phyloP scores from a whole-genome alignment of 2,797 vertebrate genomes.

The Peromyscus eremicus region DNA sequence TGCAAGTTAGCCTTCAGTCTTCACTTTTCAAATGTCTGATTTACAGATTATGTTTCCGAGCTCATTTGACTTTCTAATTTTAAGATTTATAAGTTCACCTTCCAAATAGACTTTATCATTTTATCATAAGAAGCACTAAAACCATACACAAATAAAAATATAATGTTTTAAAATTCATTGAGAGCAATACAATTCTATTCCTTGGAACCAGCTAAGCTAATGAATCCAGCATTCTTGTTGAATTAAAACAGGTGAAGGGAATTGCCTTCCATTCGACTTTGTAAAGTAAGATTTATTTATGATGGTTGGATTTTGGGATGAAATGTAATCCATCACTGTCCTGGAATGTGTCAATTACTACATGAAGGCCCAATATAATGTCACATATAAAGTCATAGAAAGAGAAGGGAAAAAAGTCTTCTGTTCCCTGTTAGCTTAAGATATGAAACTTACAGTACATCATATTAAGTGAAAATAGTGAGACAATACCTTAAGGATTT shows the following conservation, averaged over 20 bases:
- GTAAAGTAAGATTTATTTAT: not conserved
- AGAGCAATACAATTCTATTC: not conserved
- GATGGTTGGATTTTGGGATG: not conserved
- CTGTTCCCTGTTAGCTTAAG: not conserved
- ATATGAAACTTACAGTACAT: not conserved
- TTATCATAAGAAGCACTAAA: not conserved
- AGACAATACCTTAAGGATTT: slow-evolving; percentile 63
- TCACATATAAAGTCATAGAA: not conserved
- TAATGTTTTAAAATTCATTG: not conserved
- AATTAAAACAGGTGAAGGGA: not conserved
- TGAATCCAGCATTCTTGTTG: not conserved
- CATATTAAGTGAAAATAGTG: not conserved
- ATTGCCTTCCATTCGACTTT: not conserved
- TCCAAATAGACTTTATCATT: not conserved
- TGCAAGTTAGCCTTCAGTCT: not conserved
- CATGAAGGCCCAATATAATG: not conserved
- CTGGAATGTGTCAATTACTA: not conserved
- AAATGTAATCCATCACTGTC: not conserved
- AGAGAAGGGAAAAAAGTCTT: not conserved
- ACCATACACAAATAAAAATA: not conserved
- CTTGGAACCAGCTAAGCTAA: not conserved
- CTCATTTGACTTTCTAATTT: not conserved
- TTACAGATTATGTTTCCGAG: not conserved
- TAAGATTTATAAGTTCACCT: not conserved
- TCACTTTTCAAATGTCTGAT: not conserved